Evolutionary conservation across 2,888 invertebrate genomes (phyloP).

Genomic region (Drosophila antonietae): DNA sequence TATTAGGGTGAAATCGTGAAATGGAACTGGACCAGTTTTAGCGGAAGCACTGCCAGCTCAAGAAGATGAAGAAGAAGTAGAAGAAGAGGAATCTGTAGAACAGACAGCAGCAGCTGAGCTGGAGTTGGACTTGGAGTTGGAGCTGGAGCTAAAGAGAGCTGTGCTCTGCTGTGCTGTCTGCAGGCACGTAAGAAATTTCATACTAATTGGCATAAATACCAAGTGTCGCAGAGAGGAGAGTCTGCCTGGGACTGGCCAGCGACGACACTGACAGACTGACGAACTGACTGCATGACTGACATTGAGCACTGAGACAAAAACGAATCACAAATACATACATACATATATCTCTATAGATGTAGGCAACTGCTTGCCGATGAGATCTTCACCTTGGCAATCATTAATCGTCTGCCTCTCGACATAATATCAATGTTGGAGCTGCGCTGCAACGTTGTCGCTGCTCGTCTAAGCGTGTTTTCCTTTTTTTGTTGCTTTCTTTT

Average conservation of each 20-base stretch:
- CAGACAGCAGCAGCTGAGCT: slow-evolving; percentile 37
- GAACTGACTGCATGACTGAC: slow-evolving; percentile 68
- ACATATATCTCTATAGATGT: slow-evolving; percentile 7
- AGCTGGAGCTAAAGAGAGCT: slow-evolving; percentile 31
- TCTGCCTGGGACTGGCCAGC: slow-evolving; percentile 45
- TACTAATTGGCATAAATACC: slow-evolving; percentile 84
- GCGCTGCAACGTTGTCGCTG: slow-evolving; percentile 37
- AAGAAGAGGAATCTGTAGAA: slow-evolving; percentile 10
- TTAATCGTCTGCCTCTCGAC: slow-evolving; percentile 83
- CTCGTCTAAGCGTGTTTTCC: slow-evolving; percentile 58
- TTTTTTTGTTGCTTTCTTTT: slow-evolving; percentile 12
- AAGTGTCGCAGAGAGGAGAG: slow-evolving; percentile 78
- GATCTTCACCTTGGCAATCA: slow-evolving; percentile 84
- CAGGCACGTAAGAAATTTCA: slow-evolving; percentile 83
- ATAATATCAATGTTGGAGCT: slow-evolving; percentile 83
- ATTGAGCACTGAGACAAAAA: slow-evolving; percentile 63
- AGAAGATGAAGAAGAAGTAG: slow-evolving; percentile 18
- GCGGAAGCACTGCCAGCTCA: slow-evolving; percentile 74
- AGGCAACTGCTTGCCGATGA: slow-evolving; percentile 69
- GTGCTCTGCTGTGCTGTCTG: slow-evolving; percentile 59
- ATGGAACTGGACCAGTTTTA: slow-evolving; percentile 82
- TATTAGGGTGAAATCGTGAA: slow-evolving; percentile 77
- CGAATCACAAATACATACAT: slow-evolving; percentile 31
- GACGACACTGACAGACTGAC: slow-evolving; percentile 66
- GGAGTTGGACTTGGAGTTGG: slow-evolving; percentile 34